Conservation (phyloP, 2,797 vertebrate species). For the Malacoraja senta region DNA sequence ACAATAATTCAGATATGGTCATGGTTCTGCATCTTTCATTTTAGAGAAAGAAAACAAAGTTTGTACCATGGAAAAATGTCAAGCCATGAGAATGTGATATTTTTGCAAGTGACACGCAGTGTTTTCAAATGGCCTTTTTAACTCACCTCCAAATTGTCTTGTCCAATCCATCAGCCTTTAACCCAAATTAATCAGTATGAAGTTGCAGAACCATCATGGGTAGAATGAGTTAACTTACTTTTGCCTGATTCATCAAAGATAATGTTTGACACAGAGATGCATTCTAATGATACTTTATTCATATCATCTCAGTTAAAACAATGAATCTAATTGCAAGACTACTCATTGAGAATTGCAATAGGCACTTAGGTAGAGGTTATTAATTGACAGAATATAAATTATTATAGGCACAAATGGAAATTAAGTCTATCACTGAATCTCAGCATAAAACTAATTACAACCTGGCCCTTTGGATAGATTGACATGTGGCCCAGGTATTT, state of each 20-base stretch:
- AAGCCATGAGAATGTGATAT: neutral
- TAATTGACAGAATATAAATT: conserved; percentile 23
- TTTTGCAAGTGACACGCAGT: neutral
- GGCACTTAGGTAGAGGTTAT: conserved; percentile 5
- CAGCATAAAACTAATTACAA: conserved; percentile 2
- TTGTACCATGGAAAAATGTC: neutral
- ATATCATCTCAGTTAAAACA: neutral
- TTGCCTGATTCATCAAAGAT: conserved; percentile 4
- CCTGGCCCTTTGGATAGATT: neutral
- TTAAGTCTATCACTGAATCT: neutral
- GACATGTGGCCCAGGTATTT: neutral
- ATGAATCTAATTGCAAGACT: neutral
- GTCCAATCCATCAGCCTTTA: neutral
- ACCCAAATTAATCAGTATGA: neutral
- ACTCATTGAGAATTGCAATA: neutral
- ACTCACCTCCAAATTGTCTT: neutral
- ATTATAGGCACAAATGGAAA: conserved; percentile 13
- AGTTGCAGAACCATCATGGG: neutral
- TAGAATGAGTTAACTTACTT: neutral
- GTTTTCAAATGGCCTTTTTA: neutral
- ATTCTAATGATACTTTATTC: conserved; percentile 21
- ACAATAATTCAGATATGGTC: neutral
- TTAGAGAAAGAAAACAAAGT: neutral
- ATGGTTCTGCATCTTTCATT: neutral
- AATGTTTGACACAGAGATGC: neutral